Conservation (phyloP, 2,113 vertebrate genomes). For the Vanacampus margaritifer region DNA sequence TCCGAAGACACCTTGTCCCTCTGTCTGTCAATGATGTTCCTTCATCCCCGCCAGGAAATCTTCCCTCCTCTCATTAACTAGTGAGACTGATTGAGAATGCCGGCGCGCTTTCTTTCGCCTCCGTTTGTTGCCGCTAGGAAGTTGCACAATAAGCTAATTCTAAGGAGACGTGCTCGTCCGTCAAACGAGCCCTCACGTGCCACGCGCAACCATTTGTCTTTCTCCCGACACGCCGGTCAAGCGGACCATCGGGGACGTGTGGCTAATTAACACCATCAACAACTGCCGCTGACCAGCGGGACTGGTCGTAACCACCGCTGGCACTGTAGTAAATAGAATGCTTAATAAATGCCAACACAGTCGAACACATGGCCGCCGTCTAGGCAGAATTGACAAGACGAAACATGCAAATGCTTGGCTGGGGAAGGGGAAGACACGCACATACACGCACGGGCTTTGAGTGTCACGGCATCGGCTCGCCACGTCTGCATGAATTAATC, state of each 20-base stretch:
- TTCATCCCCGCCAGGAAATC: not conserved
- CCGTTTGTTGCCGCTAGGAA: not conserved
- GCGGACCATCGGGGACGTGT: slow-evolving; percentile 40
- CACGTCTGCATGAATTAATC: slow-evolving; percentile 68
- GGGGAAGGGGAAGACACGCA: slow-evolving; percentile 18
- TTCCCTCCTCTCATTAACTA: not conserved
- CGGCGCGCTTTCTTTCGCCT: not conserved
- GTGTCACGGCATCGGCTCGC: slow-evolving; percentile 46
- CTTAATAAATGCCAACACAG: slow-evolving; percentile 35
- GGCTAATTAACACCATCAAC: slow-evolving; percentile 52
- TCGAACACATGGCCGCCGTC: not conserved
- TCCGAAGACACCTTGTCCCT: not conserved
- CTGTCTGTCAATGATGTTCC: not conserved
- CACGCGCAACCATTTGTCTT: slow-evolving; percentile 6
- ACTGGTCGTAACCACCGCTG: slow-evolving; percentile 11
- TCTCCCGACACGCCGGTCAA: slow-evolving; percentile 9
- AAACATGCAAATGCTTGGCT: slow-evolving; percentile 26
- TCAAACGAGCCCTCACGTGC: not conserved
- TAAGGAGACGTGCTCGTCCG: not conserved
- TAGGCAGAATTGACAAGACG: slow-evolving; percentile 16
- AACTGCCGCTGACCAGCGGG: slow-evolving; percentile 40
- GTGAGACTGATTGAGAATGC: not conserved
- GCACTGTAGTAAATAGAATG: slow-evolving; percentile 39
- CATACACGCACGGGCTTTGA: slow-evolving; percentile 28
- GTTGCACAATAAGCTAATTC: not conserved